Evolutionary conservation across 2,888 invertebrate genomes (phyloP).

Genomic region (Papilio demoleus): DNA sequence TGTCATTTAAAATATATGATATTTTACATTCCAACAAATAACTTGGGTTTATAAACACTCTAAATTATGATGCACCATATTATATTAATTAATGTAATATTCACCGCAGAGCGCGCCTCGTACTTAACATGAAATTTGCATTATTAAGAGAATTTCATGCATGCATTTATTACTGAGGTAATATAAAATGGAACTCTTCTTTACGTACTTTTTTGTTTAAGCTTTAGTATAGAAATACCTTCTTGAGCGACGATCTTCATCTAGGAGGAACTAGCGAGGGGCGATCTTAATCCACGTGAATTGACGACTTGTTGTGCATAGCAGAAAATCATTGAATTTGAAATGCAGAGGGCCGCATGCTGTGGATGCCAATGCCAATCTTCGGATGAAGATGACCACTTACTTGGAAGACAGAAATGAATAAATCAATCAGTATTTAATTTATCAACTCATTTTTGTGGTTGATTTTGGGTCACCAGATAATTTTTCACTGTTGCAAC

Average conservation of each 20-base stretch:
- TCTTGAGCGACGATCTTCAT: background rate
- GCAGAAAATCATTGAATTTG: no score
- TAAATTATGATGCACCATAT: constrained; percentile 10
- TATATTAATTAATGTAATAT: constrained; percentile 23
- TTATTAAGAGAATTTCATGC: constrained; percentile 23
- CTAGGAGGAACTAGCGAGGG: no score
- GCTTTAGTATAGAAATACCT: background rate
- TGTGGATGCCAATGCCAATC: no score
- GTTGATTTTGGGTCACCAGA: no score
- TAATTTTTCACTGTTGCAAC: background rate
- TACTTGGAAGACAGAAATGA: no score
- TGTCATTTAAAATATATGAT: background rate
- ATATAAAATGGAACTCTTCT: constrained; percentile 9
- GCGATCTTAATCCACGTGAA: no score
- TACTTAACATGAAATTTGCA: constrained; percentile 19
- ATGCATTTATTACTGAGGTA: constrained; percentile 16
- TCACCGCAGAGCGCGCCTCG: constrained; percentile 17
- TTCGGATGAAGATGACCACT: no score
- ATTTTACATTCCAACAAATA: background rate
- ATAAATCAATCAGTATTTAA: no score
- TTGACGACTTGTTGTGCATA: no score
- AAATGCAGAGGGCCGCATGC: no score
- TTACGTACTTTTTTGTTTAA: background rate
- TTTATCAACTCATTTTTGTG: no score
- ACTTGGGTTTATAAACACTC: constrained; percentile 9